Evolutionary conservation across 2,888 invertebrate species (phyloP).

Genomic region (Amphiduros pacificus): DNA sequence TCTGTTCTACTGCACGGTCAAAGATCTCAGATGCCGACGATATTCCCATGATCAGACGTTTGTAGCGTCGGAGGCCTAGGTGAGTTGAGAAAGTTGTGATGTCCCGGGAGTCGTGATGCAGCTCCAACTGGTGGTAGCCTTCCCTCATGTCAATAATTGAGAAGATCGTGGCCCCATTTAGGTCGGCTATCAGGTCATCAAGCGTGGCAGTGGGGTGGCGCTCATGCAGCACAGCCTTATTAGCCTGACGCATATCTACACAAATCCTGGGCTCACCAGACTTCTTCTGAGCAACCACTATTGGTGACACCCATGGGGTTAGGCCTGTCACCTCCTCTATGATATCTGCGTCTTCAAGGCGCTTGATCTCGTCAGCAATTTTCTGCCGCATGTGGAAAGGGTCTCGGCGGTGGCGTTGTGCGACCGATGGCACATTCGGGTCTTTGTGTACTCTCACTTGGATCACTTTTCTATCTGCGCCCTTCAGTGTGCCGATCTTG

Average conservation of each 20-base stretch:
- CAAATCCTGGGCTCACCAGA: slow-evolving; percentile 7
- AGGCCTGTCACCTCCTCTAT: neutral
- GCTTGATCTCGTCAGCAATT: neutral
- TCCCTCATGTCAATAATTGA: slow-evolving; percentile 32
- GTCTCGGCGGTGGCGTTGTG: neutral
- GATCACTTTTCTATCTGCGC: too few relatives aligned
- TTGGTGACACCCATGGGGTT: slow-evolving; percentile 6
- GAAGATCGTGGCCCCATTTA: slow-evolving; percentile 33
- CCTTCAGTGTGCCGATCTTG: too few relatives aligned
- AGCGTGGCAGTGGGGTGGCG: slow-evolving; percentile 32
- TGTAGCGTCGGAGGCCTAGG: slow-evolving; percentile 30
- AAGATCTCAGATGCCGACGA: slow-evolving; percentile 59
- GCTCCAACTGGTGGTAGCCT: slow-evolving; percentile 36
- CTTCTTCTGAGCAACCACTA: neutral
- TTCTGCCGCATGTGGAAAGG: slow-evolving; percentile 1
- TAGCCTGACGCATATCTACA: slow-evolving; percentile 35
- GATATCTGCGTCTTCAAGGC: neutral
- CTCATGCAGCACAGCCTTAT: slow-evolving; percentile 31
- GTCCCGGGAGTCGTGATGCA: slow-evolving; percentile 34
- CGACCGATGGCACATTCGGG: neutral
- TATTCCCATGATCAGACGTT: slow-evolving; percentile 34
- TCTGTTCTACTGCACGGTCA: slow-evolving; percentile 54
- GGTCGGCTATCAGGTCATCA: slow-evolving; percentile 32
- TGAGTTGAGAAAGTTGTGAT: slow-evolving; percentile 37
- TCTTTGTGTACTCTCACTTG: slow-evolving; percentile 8